phyloP scores from a whole-genome alignment of 2,797 vertebrate genomes.

The Oryzias dopingdopingensis region DNA sequence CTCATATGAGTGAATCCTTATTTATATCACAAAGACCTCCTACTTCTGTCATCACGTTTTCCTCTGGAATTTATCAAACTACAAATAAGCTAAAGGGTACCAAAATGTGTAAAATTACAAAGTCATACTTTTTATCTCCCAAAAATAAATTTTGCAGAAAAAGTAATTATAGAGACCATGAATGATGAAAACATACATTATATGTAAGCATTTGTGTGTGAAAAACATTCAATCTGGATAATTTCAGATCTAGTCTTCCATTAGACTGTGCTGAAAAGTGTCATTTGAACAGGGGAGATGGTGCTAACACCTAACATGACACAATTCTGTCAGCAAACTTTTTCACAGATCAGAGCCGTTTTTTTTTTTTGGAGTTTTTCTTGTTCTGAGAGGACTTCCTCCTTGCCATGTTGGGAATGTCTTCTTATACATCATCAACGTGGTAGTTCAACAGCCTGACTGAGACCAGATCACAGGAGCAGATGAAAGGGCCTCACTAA shows the following conservation, averaged over 20 bases:
- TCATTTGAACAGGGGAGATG: slow-evolving; percentile 16
- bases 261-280: slow-evolving; percentile 8
- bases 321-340: slow-evolving; percentile 43
- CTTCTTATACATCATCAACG: slow-evolving; percentile 31
- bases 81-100: no score
- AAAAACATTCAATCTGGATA: slow-evolving; percentile 8
- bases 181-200: no score
- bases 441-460: slow-evolving; percentile 41
- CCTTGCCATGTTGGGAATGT: slow-evolving; percentile 17
- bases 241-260: slow-evolving; percentile 10
- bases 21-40: no score
- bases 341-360: slow-evolving; percentile 31
- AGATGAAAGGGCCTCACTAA: slow-evolving; percentile 61
- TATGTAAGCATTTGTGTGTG: neutral
- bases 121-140: no score
- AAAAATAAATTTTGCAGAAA: no score
- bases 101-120: no score
- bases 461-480: slow-evolving; percentile 49
- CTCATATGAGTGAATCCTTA: neutral
- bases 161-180: no score
- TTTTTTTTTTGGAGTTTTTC: slow-evolving; percentile 38
- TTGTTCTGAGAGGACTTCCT: slow-evolving; percentile 38
- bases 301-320: slow-evolving; percentile 20
- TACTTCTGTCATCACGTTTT: no score
- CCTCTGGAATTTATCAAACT: no score